These are phyloP conservation scores for Heliconius hortense DNA, from an alignment of 2,888 invertebrate species.

Conservation along the genomic window DNA sequence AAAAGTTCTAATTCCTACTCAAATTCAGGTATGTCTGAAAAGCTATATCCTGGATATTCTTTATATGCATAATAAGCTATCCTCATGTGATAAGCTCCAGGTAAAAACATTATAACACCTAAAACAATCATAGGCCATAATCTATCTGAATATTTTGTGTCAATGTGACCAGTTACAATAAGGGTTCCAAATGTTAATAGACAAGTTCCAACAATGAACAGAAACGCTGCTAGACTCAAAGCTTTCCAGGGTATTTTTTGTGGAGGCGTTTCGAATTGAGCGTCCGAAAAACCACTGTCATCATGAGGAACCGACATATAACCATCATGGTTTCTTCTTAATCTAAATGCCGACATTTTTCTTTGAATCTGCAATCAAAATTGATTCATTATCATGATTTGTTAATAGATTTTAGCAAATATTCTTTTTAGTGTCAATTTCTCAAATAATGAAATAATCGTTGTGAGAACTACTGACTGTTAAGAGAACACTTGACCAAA, in stretches of 20 bases:
- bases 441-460: no score
- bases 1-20: conserved; percentile 67
- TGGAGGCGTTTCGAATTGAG: conserved; percentile 85
- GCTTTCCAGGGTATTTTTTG: conserved; percentile 93
- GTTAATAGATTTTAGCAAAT: not conserved
- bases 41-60: conserved; percentile 91
- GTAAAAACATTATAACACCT: conserved; percentile 94
- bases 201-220: conserved; percentile 89
- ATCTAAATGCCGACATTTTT: conserved; percentile 84
- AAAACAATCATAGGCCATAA: conserved; percentile 95
- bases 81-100: conserved; percentile 94
- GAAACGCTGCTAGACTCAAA: conserved; percentile 87
- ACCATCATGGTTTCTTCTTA: conserved; percentile 82
- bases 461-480: not conserved
- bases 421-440: not conserved
- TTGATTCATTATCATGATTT: not conserved
- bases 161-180: conserved; percentile 90
- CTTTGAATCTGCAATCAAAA: conserved; percentile 19
- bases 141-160: conserved; percentile 91
- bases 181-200: conserved; percentile 89
- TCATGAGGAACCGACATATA: conserved; percentile 81
- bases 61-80: conserved; percentile 93
- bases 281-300: conserved; percentile 86
- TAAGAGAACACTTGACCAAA: not conserved
- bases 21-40: conserved; percentile 94